Base-by-base conservation (phyloP, 2,797 vertebrate species). In the Phrynocephalus forsythii region DNA sequence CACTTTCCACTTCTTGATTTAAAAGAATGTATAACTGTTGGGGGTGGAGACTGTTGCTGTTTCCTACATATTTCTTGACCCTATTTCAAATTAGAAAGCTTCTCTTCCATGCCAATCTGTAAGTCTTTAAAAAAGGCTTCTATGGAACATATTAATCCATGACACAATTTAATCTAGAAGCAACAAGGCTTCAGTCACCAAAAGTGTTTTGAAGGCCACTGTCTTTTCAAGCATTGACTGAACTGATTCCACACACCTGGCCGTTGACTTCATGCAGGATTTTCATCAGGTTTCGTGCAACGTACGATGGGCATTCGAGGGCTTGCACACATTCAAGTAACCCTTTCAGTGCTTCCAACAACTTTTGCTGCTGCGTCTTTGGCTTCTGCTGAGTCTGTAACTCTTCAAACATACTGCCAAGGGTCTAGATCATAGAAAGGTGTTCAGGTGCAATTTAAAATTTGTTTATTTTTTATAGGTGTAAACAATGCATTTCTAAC, bases 281-380 rank as follows among this genome's bases (percentile, higher is more conserved):
- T 79, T 93, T 95, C 95, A 99, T 94, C 91, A 99, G 91, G 30
- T 93, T 88, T 94, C 95, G 96, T 88, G 97, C 95, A 77, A 97
- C 92, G 80, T 99, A 98, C 0, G 98, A 97, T 2, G 99, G 98
- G 77, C 97, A 98, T 90, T 89, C 78, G 0, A 95, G 88, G 1
- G 71, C 86, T 91, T 96, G 96, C 1, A 97, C 89, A 90, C 96
- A 96, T 77, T 90, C 90, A 60, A 99, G 94, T 79, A 99, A 95
- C 89, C 93, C 96, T 92, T 96, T 95, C 87, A 99, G 89, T 1
- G 97, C 94, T 33, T 91, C 85, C 56, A 94, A 93, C 60, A 97
- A 75, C 88, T 96, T 96, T 83, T 96, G 96, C 78, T 95, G 95
- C 75, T 95, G 93, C 18, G 94, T 88, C 91, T 97, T 97, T 76